phyloP scores from a whole-genome alignment of 2,113 vertebrate species.

The Pseudorhombus dupliciocellatus region DNA sequence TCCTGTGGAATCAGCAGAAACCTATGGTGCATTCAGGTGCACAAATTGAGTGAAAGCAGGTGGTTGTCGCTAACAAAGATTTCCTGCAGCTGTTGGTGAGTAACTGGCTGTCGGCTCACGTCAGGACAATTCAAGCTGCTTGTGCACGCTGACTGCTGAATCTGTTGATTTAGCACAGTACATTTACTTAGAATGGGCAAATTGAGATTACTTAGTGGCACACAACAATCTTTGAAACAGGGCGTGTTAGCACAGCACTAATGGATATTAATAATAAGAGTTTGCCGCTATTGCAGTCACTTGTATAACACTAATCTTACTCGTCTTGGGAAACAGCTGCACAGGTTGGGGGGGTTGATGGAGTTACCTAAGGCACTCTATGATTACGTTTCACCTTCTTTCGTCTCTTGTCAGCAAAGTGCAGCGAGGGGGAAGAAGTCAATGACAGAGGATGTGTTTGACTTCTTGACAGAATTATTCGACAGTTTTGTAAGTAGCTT shows the following conservation, averaged over 20 bases:
- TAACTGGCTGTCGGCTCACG: conserved; percentile 4
- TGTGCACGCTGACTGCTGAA: not conserved
- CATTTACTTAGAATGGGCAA: not conserved
- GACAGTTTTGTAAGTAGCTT: conserved; percentile 21
- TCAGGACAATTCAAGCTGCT: not conserved
- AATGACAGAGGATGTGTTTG: not conserved
- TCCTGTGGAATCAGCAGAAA: not conserved
- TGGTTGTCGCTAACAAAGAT: not conserved
- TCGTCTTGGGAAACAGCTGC: conserved; percentile 16
- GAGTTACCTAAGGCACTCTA: not conserved
- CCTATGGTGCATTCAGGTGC: not conserved
- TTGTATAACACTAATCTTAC: conserved; percentile 11
- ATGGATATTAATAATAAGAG: not conserved
- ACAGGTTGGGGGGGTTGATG: not conserved
- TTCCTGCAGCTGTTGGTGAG: not conserved
- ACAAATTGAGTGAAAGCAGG: not conserved
- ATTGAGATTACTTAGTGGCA: not conserved
- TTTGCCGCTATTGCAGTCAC: not conserved
- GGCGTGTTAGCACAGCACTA: not conserved
- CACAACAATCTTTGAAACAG: not conserved
- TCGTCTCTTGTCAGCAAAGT: not conserved
- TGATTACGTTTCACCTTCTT: not conserved
- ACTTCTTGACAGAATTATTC: not conserved
- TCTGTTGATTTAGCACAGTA: not conserved
- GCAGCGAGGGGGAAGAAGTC: not conserved